Percentiles rank a stretch among this genome's conserved stretches.
These are phyloP conservation scores for Actinemys pallida DNA, from an alignment of 2,113 vertebrate genomes.

Conservation along the genomic window DNA sequence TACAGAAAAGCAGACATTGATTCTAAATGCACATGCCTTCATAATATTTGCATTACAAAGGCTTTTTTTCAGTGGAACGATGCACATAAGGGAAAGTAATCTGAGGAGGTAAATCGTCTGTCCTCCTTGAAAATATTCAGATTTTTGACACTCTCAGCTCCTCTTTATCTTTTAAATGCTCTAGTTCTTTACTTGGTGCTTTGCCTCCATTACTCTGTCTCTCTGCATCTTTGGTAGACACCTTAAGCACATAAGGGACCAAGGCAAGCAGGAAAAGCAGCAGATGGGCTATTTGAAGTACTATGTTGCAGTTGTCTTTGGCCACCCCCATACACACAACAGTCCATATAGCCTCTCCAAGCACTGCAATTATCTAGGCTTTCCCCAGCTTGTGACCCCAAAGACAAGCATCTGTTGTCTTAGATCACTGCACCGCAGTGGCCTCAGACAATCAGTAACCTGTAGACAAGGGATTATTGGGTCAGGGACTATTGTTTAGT, in stretches of 20 bases:
- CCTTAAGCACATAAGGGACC: neutral
- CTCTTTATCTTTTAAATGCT: neutral
- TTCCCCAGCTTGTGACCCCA: neutral
- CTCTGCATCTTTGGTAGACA: fast-evolving
- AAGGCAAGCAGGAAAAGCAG: neutral
- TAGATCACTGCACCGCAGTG: neutral
- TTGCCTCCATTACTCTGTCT: neutral
- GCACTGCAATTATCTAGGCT: fast-evolving
- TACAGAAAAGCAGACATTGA: neutral
- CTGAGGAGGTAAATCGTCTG: fast-evolving
- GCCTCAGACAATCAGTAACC: neutral
- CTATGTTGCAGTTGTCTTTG: fast-evolving
- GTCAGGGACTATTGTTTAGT: neutral
- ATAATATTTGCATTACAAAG: neutral
- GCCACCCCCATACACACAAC: neutral
- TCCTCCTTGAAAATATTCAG: neutral
- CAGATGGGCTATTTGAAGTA: fast-evolving
- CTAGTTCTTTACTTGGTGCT: no score
- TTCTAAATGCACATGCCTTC: neutral
- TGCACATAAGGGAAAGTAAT: neutral
- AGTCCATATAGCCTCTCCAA: neutral
- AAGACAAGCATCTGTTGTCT: neutral
- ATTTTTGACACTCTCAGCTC: neutral
- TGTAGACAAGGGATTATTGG: neutral
- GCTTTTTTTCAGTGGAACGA: fast-evolving